Base-by-base conservation (phyloP, 2,888 invertebrate genomes). In the Aporophyla lueneburgensis region DNA sequence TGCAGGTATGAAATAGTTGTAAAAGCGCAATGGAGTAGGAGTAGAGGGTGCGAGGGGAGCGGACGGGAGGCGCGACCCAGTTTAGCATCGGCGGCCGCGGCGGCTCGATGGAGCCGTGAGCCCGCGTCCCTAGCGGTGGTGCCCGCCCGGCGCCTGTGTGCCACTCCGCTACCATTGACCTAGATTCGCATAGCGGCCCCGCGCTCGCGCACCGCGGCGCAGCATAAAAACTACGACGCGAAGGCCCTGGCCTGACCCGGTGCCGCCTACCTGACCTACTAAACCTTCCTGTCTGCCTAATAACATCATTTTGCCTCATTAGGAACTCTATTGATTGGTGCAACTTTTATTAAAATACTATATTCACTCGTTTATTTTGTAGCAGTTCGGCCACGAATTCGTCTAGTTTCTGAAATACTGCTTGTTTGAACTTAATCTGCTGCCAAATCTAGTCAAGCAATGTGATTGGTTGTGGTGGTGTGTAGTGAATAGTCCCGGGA, bases 161-260 rank as follows among this genome's bases (percentile, higher is more conserved):
- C 87, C 83, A 80, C 80, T 84, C 89, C 86, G 92, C 92, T 94
- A 92, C 92, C 92, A 92, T 92, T 92, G 93, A 93, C 92, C 93
- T 86, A 93, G 91, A 90, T 92, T 69, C 66, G 58, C 69, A 24
- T 46, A 61, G 70, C 85, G 80, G 83, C 87, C 80, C 87, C 89
- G 90, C 90, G 89, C 87, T 87, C 88, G 87, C 90, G 90, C 89
- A 84, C 88, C 86, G 79, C 88, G 79, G 81, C 87, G 66, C 70
- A 80, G 85, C 87, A 89, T 89, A 88, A 84, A 86, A 85, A 86
- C 85, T 86, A 88, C 86, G 89, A 86, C 89, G 87, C 85, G 84
- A 85, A 88, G 90, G 89, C 90, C 88, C 87, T 88, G 88, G 84
- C 88, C 86, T 90, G 91, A 91, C 89, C 92, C 87, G 88, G 78